phyloP scores from a whole-genome alignment of 2,888 invertebrate genomes.

The Chaetogeoica ovagalla region DNA sequence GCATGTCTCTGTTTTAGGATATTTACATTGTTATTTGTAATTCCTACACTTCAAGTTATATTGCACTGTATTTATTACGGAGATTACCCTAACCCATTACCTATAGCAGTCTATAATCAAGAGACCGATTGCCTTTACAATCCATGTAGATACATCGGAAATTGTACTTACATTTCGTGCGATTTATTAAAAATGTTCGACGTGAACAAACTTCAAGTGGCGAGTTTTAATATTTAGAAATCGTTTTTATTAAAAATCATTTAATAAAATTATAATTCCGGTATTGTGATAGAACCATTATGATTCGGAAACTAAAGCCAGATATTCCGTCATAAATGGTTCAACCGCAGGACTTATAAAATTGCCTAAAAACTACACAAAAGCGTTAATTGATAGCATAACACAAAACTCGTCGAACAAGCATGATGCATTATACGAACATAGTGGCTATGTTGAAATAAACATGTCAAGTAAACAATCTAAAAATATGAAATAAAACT shows the following conservation, averaged over 20 bases:
- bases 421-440: neutral
- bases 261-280: neutral
- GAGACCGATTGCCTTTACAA: constrained; percentile 14
- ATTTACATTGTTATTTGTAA: neutral
- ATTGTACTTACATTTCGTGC: constrained; percentile 28
- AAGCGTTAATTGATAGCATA: constrained; percentile 4
- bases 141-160: neutral
- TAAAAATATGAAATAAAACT: neutral
- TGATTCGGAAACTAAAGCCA: neutral
- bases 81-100: neutral
- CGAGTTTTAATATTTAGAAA: constrained; percentile 3
- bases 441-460: constrained; percentile 15
- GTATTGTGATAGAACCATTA: constrained; percentile 6
- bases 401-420: neutral
- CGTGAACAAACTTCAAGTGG: neutral
- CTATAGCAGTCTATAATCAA: constrained; percentile 28
- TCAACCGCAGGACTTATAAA: constrained; percentile 11
- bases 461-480: constrained; percentile 13
- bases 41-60: constrained; percentile 31
- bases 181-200: neutral
- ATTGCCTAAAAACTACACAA: constrained; percentile 19
- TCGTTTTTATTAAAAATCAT: neutral
- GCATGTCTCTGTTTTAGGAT: constrained; percentile 19
- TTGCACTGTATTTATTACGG: constrained; percentile 25
- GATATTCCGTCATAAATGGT: neutral